Base-by-base conservation (phyloP, 2,113 vertebrate species). In the Toxostoma redivivum region DNA sequence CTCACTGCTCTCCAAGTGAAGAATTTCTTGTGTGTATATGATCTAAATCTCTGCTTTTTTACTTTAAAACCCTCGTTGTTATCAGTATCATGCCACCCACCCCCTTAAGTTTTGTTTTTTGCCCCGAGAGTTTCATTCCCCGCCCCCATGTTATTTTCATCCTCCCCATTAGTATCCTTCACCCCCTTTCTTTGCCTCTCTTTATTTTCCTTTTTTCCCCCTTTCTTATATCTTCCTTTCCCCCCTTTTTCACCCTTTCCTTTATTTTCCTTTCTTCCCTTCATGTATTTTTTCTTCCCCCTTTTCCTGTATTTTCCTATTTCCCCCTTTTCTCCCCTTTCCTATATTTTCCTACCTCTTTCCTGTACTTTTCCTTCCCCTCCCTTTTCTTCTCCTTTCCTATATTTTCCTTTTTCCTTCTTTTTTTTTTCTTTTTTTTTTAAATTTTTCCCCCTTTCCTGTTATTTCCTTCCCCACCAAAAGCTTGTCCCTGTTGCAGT, bases 21-120 rank as follows among this genome's bases (percentile, higher is more conserved):
- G 0, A 4, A 61, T 47, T 78, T 16, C 4, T 45, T 70, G n/a
- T 27, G 4, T 33, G 5, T 30, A 38, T 16, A 45, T 53, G 28
- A 45, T 23, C 45, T 28, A 61, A 45, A 33, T 30, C 2, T 23
- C 8, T 45, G 11, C 2, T 24, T 58, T 66, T 50, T 61, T 7
- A 2, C 17, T 51, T 31, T 33, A 37, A 72, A 37, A 21, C 33
- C 22, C 8, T 15, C 0, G 2, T 70, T 10, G 1, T 14, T 13
- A 4, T 35, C 25, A 12, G 15, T 30, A 11, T 50, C 19, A 7
- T 1, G 0, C 31, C 1, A 0, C 18, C 25, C 7, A 7, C 11
- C 5, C 15, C 25, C 12, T 42, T 24, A 30, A 44, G 37, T 50
- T 51, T 35, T 48, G 9, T 27, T 70, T 33, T 56, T 56, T 64